Evolutionary conservation across 2,113 vertebrate species (phyloP).

Genomic region (Leptocoma aspasia): DNA sequence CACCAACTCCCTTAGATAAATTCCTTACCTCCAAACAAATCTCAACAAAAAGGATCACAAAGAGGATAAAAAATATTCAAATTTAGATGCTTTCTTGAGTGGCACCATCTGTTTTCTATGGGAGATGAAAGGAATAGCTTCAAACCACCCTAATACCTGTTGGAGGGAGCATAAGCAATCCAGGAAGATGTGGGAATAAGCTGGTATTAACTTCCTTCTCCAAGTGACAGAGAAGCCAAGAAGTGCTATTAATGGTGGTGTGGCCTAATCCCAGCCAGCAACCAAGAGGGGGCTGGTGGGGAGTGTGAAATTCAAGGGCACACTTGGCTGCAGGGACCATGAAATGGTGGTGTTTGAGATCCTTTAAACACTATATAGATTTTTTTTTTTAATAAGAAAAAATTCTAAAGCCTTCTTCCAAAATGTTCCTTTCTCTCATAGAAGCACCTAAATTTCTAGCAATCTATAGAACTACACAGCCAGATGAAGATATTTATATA

Average conservation of each 20-base stretch:
- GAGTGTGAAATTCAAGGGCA: neutral
- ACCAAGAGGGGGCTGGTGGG: neutral
- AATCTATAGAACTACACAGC: neutral
- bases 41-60: neutral
- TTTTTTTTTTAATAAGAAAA: neutral
- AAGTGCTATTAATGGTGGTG: neutral
- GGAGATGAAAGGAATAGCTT: neutral
- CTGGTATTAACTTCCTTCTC: neutral
- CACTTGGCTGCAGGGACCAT: neutral
- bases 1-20: neutral
- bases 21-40: neutral
- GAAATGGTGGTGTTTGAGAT: neutral
- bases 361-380: neutral
- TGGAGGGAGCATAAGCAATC: neutral
- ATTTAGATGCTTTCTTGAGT: neutral
- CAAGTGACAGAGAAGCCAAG: neutral
- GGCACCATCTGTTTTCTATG: neutral
- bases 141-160: neutral
- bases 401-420: neutral
- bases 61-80: neutral
- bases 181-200: neutral
- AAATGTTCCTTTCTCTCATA: neutral
- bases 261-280: neutral
- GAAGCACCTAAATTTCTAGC: neutral
- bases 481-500: neutral